Evolutionary conservation across 1,140 invertebrate genomes (phyloP).

Genomic region (Neodiprion virginianus): DNA sequence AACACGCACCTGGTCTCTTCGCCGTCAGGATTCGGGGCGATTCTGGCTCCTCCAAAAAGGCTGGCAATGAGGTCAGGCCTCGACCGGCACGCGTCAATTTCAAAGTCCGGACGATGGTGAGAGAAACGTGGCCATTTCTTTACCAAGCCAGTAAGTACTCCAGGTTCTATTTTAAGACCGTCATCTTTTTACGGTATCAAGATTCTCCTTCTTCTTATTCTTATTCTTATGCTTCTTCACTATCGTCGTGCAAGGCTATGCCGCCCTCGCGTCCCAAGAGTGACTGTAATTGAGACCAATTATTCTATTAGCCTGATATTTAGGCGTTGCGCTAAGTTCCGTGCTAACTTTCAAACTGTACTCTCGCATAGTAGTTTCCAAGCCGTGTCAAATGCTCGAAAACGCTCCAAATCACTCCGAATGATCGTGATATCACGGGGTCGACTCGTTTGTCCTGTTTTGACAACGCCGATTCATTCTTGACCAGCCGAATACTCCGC

Average conservation of each 20-base stretch:
- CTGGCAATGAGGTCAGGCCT: background rate
- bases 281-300: conserved; percentile 33
- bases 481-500: no score
- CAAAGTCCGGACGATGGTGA: no score
- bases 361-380: no score
- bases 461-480: no score
- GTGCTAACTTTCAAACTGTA: background rate
- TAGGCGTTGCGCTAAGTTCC: conserved; percentile 24
- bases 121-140: no score
- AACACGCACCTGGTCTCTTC: conserved; percentile 22
- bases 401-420: background rate
- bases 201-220: background rate
- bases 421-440: background rate
- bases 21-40: conserved; percentile 19
- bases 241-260: conserved; percentile 16
- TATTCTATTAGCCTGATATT: conserved; percentile 38
- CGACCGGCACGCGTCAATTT: no score
- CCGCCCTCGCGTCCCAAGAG: background rate
- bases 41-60: conserved; percentile 18
- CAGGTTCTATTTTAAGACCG: background rate
- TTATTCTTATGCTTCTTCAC: background rate
- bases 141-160: no score
- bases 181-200: background rate
- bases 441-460: no score
- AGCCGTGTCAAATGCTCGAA: background rate